Percentiles rank a stretch among this genome's conserved stretches.
Evolutionary conservation across 2,888 invertebrate species (phyloP).

Genomic region (Congeria kusceri): DNA sequence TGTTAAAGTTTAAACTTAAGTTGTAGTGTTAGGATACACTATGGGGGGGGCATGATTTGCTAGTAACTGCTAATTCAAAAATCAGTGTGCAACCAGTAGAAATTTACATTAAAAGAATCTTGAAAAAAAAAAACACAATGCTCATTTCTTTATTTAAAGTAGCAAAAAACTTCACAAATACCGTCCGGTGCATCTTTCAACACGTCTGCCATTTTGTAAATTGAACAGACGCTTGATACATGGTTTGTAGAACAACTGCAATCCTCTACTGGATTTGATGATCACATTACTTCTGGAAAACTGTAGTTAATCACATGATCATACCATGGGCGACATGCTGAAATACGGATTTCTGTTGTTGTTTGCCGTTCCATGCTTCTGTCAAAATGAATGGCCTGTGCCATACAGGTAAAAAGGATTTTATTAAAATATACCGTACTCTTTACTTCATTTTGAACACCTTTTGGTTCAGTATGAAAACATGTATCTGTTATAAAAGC

Average conservation of each 20-base stretch:
- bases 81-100: no score
- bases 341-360: conserved; percentile 16
- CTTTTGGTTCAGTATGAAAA: no score
- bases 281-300: conserved; percentile 55
- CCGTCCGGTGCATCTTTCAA: conserved; percentile 55
- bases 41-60: no score
- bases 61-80: no score
- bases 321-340: conserved; percentile 2
- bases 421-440: no score
- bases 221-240: conserved; percentile 17
- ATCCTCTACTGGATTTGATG: conserved; percentile 36
- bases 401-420: conserved; percentile 69
- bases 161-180: conserved; percentile 11
- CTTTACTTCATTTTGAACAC: no score
- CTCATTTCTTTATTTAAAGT: neutral
- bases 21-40: no score
- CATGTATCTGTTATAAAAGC: no score
- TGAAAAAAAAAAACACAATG: no score
- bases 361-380: conserved; percentile 19
- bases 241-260: neutral
- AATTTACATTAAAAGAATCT: no score
- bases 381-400: conserved; percentile 65
- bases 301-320: conserved; percentile 58
- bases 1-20: no score
- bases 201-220: conserved; percentile 61